Evolutionary conservation across 2,113 vertebrate species (phyloP).

Genomic region (Tympanuchus pallidicinctus): DNA sequence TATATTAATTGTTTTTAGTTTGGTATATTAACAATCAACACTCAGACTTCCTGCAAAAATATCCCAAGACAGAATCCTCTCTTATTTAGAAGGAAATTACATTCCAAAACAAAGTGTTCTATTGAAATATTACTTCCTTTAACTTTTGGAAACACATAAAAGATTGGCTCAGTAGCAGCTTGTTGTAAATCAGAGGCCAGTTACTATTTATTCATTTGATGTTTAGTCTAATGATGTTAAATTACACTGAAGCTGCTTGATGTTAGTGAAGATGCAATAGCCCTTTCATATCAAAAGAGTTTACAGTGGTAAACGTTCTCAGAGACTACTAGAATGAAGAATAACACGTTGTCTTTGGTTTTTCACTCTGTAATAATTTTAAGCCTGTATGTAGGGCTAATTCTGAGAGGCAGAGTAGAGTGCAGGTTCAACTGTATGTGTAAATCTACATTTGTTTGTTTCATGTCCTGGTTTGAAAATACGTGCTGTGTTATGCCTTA

Average conservation of each 20-base stretch:
- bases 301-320: not conserved
- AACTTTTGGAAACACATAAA: slow-evolving; percentile 16
- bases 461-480: not conserved
- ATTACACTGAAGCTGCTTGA: not conserved
- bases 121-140: slow-evolving; percentile 32
- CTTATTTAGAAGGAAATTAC: slow-evolving; percentile 28
- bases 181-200: not conserved
- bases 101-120: slow-evolving; percentile 5
- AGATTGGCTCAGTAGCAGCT: not conserved
- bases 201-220: slow-evolving; percentile 15
- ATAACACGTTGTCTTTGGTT: not conserved
- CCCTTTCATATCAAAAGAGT: not conserved
- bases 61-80: not conserved
- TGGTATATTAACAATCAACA: not conserved
- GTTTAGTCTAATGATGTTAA: not conserved
- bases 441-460: not conserved
- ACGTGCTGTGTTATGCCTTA: slow-evolving; percentile 48
- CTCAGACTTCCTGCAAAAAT: slow-evolving; percentile 12
- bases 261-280: not conserved
- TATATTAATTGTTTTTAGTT: not conserved
- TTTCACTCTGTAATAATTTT: not conserved
- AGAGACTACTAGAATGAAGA: not conserved
- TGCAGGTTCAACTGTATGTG: not conserved
- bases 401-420: not conserved
- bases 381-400: not conserved